Evolutionary conservation across 2,113 vertebrate species (phyloP), one percentile per base, ranked within the genome.

Genomic region (Turnix velox): DNA sequence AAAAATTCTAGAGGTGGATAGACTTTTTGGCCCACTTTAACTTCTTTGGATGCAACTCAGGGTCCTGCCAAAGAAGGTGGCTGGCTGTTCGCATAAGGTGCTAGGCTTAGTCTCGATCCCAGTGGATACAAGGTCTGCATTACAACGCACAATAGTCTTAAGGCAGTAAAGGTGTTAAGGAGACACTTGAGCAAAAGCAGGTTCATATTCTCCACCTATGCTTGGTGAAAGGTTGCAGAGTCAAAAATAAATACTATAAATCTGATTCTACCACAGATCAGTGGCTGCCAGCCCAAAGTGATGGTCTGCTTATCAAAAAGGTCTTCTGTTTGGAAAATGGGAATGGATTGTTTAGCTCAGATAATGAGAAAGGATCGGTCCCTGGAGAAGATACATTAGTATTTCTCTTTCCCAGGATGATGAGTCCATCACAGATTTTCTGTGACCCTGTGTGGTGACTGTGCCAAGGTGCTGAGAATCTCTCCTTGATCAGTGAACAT

Each of bases 181-280:
- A 85, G 62, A 23, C 7, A 45, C 10, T 8, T 52, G 27, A 85
- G 37, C 35, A 75, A 19, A 27, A 66, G 16, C 8, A 4, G 3
- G 19, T 14, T 42, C 11, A 3, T 24, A 5, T 46, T 69, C 49
- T 65, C 87, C 0, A 1, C 8, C 5, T n/a, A 7, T 18, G 14
- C 25, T 78, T 45, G 39, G 37, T 61, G 62, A 72, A 42, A 63
- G 11, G 37, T 2, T 27, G 7, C 14, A 42, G 11, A 4, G 9
- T n/a, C 15, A 13, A 59, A 72, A 63, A 69, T 65, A 6, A 59
- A 42, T 16, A 23, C 16, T 84, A 49, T 78, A 25, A 24, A 10
- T 35, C n/a, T 67, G 24, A 49, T 2, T 5, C 39, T 15, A 71
- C 46, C 51, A 77, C 49, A 80, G 23, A 57, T 37, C 37, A 58